These are phyloP conservation scores for Hirundo rustica DNA, from an alignment of 2,797 vertebrate genomes.

Conservation along the genomic window DNA sequence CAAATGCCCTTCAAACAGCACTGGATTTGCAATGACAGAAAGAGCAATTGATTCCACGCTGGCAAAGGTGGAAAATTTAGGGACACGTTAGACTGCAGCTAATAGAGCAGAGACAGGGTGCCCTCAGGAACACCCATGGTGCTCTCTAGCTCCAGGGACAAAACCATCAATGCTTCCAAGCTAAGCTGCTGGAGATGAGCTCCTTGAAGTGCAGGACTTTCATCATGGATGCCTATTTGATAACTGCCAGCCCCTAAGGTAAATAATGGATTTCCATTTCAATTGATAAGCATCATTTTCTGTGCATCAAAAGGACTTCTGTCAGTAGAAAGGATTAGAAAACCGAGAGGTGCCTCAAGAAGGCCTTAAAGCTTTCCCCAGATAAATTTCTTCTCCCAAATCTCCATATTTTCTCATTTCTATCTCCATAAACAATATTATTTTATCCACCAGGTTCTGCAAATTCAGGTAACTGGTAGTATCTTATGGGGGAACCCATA, in stretches of 20 bases:
- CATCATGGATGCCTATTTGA: not conserved
- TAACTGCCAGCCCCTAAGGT: not conserved
- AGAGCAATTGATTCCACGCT: not conserved
- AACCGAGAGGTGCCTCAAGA: not conserved
- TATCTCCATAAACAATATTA: not conserved
- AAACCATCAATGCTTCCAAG: not conserved
- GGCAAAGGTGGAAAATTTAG: not conserved
- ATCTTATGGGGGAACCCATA: not conserved
- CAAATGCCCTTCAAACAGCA: not conserved
- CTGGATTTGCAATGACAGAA: not conserved
- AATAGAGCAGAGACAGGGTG: not conserved
- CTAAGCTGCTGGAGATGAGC: not conserved
- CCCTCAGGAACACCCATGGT: not conserved
- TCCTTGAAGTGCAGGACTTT: constrained; percentile 29
- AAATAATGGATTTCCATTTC: constrained; percentile 41
- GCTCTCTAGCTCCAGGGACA: not conserved
- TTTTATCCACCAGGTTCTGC: not conserved
- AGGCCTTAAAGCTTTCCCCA: not conserved
- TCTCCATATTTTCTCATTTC: not conserved
- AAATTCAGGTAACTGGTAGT: not conserved
- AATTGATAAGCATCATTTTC: not conserved
- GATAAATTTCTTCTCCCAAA: not conserved
- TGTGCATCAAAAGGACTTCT: constrained; percentile 4
- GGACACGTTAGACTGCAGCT: accelerated
- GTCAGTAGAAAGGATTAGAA: not conserved